Base-by-base conservation (phyloP, 2,888 invertebrate genomes). In the Xylota sylvarum region DNA sequence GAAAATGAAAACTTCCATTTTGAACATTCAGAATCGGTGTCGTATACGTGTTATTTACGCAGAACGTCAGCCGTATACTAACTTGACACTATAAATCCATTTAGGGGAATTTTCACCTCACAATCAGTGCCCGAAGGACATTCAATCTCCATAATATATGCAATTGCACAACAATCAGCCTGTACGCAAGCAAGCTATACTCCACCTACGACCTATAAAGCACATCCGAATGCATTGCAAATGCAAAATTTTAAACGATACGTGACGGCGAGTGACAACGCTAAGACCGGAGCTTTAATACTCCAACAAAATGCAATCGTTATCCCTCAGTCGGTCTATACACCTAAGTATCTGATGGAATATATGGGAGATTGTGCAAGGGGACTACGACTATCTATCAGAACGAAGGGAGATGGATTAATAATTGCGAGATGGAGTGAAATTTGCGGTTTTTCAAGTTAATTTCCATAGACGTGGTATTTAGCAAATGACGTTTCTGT, bases 11-110 rank as follows among this genome's bases (percentile, higher is more conserved):
- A 23, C 17, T 9, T 30, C 27, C n/a, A 30, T 23, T 43, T n/a
- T 2, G 17, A 12, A 30, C 9, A 6, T 6, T 32, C 4, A 2
- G 6, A 48, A 30, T 73, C n/a, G 52, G 50, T 60, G 30, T 1
- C 48, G 76, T 65, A 56, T 67, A 76, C 76, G 65, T 76, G 27
- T 17, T 65, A 76, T 76, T 65, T 65, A 43, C 23, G 19, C 32
- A 37, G 19, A 40, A 23, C 19, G 19, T 48, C 32, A 50, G 12
- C 14, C 30, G 30, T 40, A 14, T 43, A 27, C 14, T 40, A 30
- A 40, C 58, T 30, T 27, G 62, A 50, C 19, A 64, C n/a, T 43
- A 56, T 43, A 52, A 62, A 52, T 52, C 19, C 32, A 43, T 55
- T 62, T 32, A 43, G n/a, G 35, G 10, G 10, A 19, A 62, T 62